Conservation (phyloP, 1,140 invertebrate species). For the Ceratosolen solmsi region DNA sequence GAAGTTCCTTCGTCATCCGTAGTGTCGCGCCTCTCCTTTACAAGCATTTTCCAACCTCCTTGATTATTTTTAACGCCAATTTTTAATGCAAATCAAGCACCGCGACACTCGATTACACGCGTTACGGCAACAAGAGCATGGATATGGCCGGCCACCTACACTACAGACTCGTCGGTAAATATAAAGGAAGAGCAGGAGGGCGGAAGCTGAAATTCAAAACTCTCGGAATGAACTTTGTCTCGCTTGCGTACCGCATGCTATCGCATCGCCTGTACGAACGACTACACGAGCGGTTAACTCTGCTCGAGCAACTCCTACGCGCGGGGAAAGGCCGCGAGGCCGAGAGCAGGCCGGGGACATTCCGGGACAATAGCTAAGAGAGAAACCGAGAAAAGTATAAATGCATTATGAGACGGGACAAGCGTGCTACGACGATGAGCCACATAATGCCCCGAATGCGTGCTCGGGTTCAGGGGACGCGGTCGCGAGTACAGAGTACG, state of each 20-base stretch:
- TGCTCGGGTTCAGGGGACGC: neutral
- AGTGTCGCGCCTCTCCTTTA: too few species aligned
- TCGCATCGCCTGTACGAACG: neutral
- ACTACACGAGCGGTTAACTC: neutral
- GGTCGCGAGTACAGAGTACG: conserved; percentile 59
- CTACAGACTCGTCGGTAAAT: too few species aligned
- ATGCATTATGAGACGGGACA: conserved; percentile 9
- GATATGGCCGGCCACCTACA: too few species aligned
- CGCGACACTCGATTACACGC: too few species aligned
- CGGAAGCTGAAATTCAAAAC: conserved; percentile 46
- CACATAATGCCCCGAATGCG: neutral
- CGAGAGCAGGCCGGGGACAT: neutral
- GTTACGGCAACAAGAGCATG: too few species aligned
- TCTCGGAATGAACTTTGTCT: neutral
- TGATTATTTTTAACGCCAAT: too few species aligned
- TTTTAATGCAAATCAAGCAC: too few species aligned
- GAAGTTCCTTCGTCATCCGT: too few species aligned
- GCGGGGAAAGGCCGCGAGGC: neutral
- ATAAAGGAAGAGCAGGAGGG: conserved; percentile 35
- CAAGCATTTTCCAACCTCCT: too few species aligned
- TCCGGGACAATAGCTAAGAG: neutral
- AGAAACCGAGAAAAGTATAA: conserved; percentile 8
- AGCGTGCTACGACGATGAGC: neutral
- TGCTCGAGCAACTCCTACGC: conserved; percentile 54
- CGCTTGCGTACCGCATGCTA: neutral